These are phyloP conservation scores for Karalla daura DNA, from an alignment of 2,797 vertebrate genomes.

Conservation along the genomic window DNA sequence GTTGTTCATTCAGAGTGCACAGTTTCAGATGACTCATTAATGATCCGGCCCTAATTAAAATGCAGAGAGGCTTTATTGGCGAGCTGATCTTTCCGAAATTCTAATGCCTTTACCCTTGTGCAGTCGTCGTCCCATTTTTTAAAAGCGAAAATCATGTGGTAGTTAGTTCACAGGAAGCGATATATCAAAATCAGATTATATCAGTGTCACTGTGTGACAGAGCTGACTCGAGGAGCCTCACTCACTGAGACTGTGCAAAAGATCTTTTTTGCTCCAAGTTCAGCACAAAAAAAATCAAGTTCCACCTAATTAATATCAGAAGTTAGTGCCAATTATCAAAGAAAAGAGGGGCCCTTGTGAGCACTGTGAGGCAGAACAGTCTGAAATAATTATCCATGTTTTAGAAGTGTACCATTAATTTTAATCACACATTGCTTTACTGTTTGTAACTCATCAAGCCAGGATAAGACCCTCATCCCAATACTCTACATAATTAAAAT, in stretches of 20 bases:
- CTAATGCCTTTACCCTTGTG: constrained; percentile 39
- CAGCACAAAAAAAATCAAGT: not conserved
- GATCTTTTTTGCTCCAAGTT: constrained; percentile 9
- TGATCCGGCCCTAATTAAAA: constrained; percentile 77
- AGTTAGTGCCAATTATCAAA: constrained; percentile 7
- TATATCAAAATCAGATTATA: constrained; percentile 11
- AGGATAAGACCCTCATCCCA: not conserved
- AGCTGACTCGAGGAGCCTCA: not conserved
- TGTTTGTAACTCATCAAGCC: not conserved
- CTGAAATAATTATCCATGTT: constrained; percentile 17
- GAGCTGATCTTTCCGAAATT: constrained; percentile 55
- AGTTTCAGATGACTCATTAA: constrained; percentile 72
- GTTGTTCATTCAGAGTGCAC: constrained; percentile 64
- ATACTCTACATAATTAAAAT: not conserved
- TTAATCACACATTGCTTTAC: constrained; percentile 3
- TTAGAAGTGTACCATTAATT: constrained; percentile 13
- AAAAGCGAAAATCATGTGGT: constrained; percentile 4
- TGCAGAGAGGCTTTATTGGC: constrained; percentile 64
- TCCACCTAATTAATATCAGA: constrained; percentile 22
- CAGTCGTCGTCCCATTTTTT: constrained; percentile 3
- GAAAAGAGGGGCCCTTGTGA: not conserved
- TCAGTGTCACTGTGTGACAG: constrained; percentile 2
- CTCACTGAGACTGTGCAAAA: not conserved
- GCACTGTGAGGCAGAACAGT: constrained; percentile 8
- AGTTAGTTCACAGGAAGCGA: constrained; percentile 18